Evolutionary conservation across 2,888 invertebrate genomes (phyloP).

Genomic region (Spodoptera exigua): DNA sequence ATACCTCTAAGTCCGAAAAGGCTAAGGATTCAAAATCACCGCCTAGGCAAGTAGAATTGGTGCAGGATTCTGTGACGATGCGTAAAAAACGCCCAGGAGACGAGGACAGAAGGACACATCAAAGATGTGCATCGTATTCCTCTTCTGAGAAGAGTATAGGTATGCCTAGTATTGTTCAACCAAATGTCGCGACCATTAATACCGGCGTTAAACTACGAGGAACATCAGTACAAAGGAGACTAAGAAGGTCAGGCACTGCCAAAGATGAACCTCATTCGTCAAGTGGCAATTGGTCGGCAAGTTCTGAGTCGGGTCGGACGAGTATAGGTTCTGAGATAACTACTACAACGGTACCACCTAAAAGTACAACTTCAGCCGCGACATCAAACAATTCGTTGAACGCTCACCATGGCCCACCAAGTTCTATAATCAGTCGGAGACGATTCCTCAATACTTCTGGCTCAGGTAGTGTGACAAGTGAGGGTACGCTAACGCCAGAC

Average conservation of each 20-base stretch:
- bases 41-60: conserved; percentile 87
- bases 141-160: conserved; percentile 93
- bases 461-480: conserved; percentile 95
- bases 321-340: conserved; percentile 96
- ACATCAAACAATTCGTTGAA: conserved; percentile 93
- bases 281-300: conserved; percentile 98
- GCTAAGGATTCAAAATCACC: conserved; percentile 81
- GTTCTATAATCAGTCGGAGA: conserved; percentile 91
- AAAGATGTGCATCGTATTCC: conserved; percentile 94
- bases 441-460: conserved; percentile 93
- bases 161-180: conserved; percentile 86
- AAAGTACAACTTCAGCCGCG: conserved; percentile 91
- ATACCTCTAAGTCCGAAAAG: conserved; percentile 78
- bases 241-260: conserved; percentile 90
- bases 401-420: conserved; percentile 90
- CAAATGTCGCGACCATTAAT: conserved; percentile 88
- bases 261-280: conserved; percentile 96
- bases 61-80: conserved; percentile 91
- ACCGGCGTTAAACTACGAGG: conserved; percentile 93
- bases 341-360: conserved; percentile 91
- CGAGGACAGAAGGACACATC: conserved; percentile 92
- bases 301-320: conserved; percentile 96
- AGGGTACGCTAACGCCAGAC: conserved; percentile 95
- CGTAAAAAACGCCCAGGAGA: conserved; percentile 90
- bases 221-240: conserved; percentile 92